phyloP scores from a whole-genome alignment of 2,888 invertebrate genomes.

The Torymus aiolomorphi region DNA sequence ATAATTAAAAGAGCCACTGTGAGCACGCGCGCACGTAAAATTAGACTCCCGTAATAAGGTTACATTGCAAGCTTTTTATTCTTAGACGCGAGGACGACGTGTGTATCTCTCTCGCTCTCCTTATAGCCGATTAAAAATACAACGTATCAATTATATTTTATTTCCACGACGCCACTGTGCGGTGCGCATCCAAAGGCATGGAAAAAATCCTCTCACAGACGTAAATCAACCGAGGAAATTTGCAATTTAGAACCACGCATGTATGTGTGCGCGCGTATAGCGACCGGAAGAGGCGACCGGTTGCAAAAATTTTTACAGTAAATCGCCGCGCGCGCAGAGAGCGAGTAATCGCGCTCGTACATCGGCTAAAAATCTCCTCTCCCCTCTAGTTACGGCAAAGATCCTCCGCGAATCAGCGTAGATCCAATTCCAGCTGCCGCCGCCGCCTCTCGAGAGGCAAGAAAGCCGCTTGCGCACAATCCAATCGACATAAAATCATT shows the following conservation, averaged over 20 bases:
- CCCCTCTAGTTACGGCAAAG: constrained; percentile 27
- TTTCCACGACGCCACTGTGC: not conserved
- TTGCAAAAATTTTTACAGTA: constrained; percentile 48
- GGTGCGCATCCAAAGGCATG: not conserved
- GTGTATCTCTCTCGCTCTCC: too few relatives aligned
- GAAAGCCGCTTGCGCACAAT: constrained; percentile 22
- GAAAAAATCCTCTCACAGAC: not conserved
- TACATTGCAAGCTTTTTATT: constrained; percentile 14
- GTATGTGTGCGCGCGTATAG: not conserved
- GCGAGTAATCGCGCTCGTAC: not conserved
- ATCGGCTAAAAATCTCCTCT: constrained; percentile 25
- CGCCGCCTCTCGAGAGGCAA: not conserved
- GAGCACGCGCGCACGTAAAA: not conserved
- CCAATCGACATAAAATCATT: constrained; percentile 47
- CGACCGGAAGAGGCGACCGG: constrained; percentile 14
- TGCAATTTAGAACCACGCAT: constrained; percentile 23
- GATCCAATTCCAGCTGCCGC: constrained; percentile 33
- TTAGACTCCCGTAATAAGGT: constrained; percentile 20
- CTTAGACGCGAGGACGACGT: not conserved
- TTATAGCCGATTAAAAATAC: constrained; percentile 1
- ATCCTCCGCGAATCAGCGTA: constrained; percentile 40
- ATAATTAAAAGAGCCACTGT: constrained; percentile 22
- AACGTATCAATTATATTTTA: constrained; percentile 24
- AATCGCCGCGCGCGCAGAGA: constrained; percentile 18
- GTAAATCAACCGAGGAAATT: constrained; percentile 36